phyloP scores from a whole-genome alignment of 2,113 vertebrate species.

The Istiophorus platypterus region DNA sequence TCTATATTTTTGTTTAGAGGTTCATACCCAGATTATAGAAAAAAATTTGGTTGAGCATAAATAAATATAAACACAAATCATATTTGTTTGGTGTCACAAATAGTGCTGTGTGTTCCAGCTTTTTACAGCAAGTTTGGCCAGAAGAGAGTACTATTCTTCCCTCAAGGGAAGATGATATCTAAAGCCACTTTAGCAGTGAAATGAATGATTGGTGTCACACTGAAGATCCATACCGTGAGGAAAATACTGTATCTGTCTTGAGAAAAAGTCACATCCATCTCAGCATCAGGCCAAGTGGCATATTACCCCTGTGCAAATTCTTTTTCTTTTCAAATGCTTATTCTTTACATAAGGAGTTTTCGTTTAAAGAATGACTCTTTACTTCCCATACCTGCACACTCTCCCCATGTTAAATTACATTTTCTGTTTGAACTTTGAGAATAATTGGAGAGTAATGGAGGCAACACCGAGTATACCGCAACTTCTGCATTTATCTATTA shows the following conservation, averaged over 20 bases:
- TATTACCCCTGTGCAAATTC: not conserved
- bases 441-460: not conserved
- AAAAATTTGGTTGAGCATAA: not conserved
- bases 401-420: not conserved
- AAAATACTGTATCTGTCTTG: not conserved
- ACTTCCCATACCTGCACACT: not conserved
- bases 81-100: not conserved
- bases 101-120: not conserved
- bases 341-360: not conserved
- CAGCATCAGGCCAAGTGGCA: not conserved
- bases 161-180: not conserved
- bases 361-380: not conserved
- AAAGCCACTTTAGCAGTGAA: constrained; percentile 5
- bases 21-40: no score
- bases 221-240: not conserved
- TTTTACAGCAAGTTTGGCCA: not conserved
- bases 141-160: no score
- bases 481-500: no score
- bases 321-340: not conserved
- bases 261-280: not conserved
- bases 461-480: not conserved
- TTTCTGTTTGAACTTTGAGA: not conserved
- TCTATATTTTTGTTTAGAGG: not conserved
- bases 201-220: constrained; percentile 20
- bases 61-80: not conserved